These are phyloP conservation scores for Hippasteria phrygiana DNA, from an alignment of 53 echinoderm and acorn worm species.

Conservation along the genomic window DNA sequence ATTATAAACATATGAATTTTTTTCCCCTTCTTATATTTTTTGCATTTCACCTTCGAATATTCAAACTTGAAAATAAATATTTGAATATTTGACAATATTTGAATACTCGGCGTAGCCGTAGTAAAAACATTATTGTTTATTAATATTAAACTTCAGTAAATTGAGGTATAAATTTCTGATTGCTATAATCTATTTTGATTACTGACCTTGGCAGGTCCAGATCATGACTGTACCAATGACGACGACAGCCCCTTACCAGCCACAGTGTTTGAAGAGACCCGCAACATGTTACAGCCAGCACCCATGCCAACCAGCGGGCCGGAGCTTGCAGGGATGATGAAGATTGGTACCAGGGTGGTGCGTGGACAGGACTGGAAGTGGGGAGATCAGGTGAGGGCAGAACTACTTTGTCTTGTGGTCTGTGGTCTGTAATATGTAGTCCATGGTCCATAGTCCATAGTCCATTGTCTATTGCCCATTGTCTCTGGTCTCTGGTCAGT, in stretches of 20 bases:
- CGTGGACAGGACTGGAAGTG: slow-evolving; percentile 99
- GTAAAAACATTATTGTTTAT: too few relatives aligned
- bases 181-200: background rate
- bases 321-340: slow-evolving; percentile 96
- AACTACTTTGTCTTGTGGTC: background rate
- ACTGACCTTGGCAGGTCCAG: slow-evolving; percentile 15
- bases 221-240: slow-evolving; percentile 58
- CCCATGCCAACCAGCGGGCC: slow-evolving; percentile 92
- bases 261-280: slow-evolving; percentile 96
- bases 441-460: background rate
- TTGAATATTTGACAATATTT: too few relatives aligned
- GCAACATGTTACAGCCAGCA: slow-evolving; percentile 82
- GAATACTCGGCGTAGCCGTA: too few relatives aligned
- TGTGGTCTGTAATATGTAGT: background rate
- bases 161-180: too few relatives aligned
- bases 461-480: background rate
- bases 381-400: slow-evolving; percentile 90
- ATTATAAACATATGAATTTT: too few relatives aligned
- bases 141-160: too few relatives aligned
- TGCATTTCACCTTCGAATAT: too few relatives aligned
- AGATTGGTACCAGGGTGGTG: slow-evolving; percentile 97
- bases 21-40: too few relatives aligned
- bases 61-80: too few relatives aligned
- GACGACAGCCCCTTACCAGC: slow-evolving; percentile 67
- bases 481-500: background rate